These are phyloP conservation scores for Rugalucina vietnamica DNA, from an alignment of 2,888 invertebrate species.

Conservation along the genomic window DNA sequence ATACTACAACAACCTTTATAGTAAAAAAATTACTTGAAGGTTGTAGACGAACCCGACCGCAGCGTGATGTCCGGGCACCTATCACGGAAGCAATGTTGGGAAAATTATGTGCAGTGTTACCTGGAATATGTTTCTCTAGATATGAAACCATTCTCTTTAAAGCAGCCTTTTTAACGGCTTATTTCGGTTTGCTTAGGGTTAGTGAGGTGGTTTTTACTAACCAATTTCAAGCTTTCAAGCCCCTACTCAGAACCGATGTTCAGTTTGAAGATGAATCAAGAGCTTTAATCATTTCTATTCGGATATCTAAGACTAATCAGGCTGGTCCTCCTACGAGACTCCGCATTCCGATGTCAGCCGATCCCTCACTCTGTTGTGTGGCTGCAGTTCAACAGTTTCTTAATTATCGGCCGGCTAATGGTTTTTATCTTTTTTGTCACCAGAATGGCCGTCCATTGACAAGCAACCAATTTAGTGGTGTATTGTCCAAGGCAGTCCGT, in stretches of 20 bases:
- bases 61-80: constrained; percentile 14
- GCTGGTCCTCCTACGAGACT: not conserved
- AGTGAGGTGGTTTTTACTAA: not conserved
- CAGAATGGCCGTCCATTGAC: not conserved
- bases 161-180: constrained; percentile 89
- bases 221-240: not conserved
- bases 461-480: constrained; percentile 10
- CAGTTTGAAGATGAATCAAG: not conserved
- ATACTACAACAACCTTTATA: not conserved
- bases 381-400: not conserved
- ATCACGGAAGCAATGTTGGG: constrained; percentile 10
- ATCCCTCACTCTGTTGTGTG: not conserved
- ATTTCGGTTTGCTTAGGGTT: not conserved
- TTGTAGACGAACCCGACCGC: not conserved
- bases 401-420: not conserved
- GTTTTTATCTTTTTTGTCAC: not conserved
- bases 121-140: not conserved
- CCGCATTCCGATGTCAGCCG: not conserved
- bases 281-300: not conserved
- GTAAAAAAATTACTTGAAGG: constrained; percentile 32
- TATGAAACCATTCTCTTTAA: not conserved
- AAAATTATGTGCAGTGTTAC: constrained; percentile 1
- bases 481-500: not conserved
- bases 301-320: constrained; percentile 6
- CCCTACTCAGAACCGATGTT: not conserved